Percentiles rank a stretch among this genome's conserved stretches.
These are phyloP conservation scores for Plestiodon gilberti DNA, from an alignment of 2,113 vertebrate genomes.

Conservation along the genomic window DNA sequence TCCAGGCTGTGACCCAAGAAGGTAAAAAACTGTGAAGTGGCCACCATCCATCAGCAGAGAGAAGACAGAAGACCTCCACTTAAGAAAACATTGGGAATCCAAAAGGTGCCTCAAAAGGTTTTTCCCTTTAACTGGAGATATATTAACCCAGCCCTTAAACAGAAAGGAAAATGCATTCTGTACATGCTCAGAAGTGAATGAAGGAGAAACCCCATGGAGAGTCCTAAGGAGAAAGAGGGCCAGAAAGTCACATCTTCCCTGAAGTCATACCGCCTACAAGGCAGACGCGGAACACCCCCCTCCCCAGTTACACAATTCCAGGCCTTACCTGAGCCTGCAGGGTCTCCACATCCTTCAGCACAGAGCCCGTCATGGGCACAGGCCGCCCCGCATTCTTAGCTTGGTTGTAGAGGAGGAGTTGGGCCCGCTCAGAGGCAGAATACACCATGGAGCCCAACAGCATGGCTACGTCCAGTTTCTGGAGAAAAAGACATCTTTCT, in stretches of 20 bases:
- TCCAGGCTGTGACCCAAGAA: no score
- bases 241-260: not conserved
- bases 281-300: not conserved
- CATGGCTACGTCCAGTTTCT: constrained; percentile 71
- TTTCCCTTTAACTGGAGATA: no score
- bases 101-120: no score
- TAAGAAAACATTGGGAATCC: no score
- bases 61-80: no score
- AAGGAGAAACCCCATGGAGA: not conserved
- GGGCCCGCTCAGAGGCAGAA: constrained; percentile 73
- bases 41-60: no score
- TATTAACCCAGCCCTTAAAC: no score
- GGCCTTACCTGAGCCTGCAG: constrained; percentile 72
- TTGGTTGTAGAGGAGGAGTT: constrained; percentile 37
- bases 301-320: not conserved
- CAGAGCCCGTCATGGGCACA: constrained; percentile 62
- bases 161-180: not conserved
- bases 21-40: no score
- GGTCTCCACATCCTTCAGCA: constrained; percentile 78
- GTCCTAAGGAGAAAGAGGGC: not conserved
- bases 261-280: not conserved
- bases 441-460: constrained; percentile 79
- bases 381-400: constrained; percentile 20
- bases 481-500: not conserved
- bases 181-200: not conserved